Evolutionary conservation across 2,888 invertebrate genomes (phyloP), one percentile per base, ranked within the genome.

Genomic region (Cataglyphis cursor): DNA sequence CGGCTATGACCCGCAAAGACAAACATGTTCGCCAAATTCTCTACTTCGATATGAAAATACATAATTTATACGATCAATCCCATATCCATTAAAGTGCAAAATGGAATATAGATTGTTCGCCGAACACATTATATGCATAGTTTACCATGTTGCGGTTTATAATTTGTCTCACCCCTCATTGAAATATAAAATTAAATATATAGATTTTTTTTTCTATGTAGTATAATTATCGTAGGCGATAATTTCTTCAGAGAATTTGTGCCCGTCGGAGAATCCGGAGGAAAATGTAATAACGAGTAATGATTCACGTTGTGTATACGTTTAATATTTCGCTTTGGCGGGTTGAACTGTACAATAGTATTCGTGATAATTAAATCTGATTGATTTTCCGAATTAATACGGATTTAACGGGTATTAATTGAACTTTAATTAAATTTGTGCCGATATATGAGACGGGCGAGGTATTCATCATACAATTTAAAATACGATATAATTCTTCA

Each of bases 321-420:
- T 59, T 80, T 80, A 61, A 80, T 80, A 80, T 80, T 66, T 78
- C 78, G 72, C 44, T 78, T 78, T 80, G 73, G 41, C 59, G 78
- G 38, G 21, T 59, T 48, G 72, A 73, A 44, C 51, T 24, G 74
- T 59, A 73, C 78, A 72, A 80, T 73, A 80, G 57, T 59, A 80
- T 72, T 72, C 59, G 68, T 57, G 57, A 74, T 51, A 84, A 88
- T 57, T 80, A 65, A 85, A 87, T 89, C 87, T 82, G 89, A 87
- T 88, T 87, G 85, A 89, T 89, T 65, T 82, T 76, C 59, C 85
- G 76, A 87, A 89, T 88, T 87, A 88, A 88, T 89, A 87, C 88
- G 64, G 24, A 31, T n/a, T 62, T 72, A 83, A 83, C 87, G 80
- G 82, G 85, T 81, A 80, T 87, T 89, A 87, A 88, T 88, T 83